Evolutionary conservation across 2,113 vertebrate genomes (phyloP).

Genomic region (Bagarius yarrelli): DNA sequence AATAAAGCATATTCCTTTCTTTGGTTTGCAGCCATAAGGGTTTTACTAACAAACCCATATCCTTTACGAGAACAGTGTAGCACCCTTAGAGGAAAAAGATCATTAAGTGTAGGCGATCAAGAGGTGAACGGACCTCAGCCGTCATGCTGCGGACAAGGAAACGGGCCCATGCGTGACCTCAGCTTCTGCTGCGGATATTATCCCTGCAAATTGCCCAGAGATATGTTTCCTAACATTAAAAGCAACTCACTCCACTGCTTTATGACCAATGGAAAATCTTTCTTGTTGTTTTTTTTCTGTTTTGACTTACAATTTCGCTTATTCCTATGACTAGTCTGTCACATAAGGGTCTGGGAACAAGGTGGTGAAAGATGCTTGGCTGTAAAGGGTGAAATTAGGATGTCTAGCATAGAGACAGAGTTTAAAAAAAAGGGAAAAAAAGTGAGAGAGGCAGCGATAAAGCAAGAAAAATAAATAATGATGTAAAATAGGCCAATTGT

Average conservation of each 20-base stretch:
- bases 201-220: conserved; percentile 63
- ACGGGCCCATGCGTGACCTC: conserved; percentile 67
- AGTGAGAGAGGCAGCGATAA: neutral
- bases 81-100: conserved; percentile 30
- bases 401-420: conserved; percentile 13
- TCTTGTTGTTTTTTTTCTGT: conserved; percentile 68
- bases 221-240: conserved; percentile 61
- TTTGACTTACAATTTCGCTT: conserved; percentile 63
- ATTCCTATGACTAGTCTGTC: conserved; percentile 57
- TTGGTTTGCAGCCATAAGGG: conserved; percentile 10
- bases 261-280: conserved; percentile 66
- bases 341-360: conserved; percentile 45
- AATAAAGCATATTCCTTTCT: conserved; percentile 35
- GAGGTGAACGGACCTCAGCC: conserved; percentile 32
- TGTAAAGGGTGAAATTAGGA: conserved; percentile 4
- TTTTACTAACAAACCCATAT: conserved; percentile 22
- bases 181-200: conserved; percentile 66
- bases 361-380: conserved; percentile 22
- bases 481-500: neutral
- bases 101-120: conserved; percentile 19
- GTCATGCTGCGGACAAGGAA: conserved; percentile 42
- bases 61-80: conserved; percentile 16
- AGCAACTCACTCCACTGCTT: conserved; percentile 61
- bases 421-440: neutral
- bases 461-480: neutral